These are phyloP conservation scores for Diglossa brunneiventris DNA, from an alignment of 2,113 vertebrate species.

Conservation along the genomic window DNA sequence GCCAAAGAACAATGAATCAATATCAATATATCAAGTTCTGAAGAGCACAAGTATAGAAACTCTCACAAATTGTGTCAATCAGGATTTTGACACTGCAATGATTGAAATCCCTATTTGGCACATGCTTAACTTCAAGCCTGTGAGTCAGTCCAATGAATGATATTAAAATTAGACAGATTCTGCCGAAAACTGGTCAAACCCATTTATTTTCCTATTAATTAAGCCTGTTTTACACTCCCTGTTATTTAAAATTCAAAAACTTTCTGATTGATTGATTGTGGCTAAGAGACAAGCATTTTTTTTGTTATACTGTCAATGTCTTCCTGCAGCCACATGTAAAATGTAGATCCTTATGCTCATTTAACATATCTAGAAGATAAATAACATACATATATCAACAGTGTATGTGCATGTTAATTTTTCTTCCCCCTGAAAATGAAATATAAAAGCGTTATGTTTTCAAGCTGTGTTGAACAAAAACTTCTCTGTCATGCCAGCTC, in stretches of 20 bases:
- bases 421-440: neutral
- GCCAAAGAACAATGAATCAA: slow-evolving; percentile 25
- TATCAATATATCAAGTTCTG: neutral
- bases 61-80: neutral
- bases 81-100: neutral
- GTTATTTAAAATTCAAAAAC: neutral
- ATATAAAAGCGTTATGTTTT: neutral
- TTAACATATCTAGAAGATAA: neutral
- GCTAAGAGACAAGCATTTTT: fast-evolving
- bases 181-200: neutral
- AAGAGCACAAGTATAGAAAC: neutral
- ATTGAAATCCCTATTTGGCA: neutral
- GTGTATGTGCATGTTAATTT: neutral
- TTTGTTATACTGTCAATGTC: neutral
- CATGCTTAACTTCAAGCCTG: neutral
- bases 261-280: neutral
- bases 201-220: neutral
- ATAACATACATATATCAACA: neutral
- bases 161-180: neutral
- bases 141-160: neutral
- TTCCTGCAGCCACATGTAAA: neutral
- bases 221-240: neutral
- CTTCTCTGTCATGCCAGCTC: neutral
- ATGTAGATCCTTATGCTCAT: neutral
- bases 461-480: neutral